Evolutionary conservation across 2,797 vertebrate genomes (phyloP), one percentile per base, ranked within the genome.

Genomic region (Tiaroga cobitis): DNA sequence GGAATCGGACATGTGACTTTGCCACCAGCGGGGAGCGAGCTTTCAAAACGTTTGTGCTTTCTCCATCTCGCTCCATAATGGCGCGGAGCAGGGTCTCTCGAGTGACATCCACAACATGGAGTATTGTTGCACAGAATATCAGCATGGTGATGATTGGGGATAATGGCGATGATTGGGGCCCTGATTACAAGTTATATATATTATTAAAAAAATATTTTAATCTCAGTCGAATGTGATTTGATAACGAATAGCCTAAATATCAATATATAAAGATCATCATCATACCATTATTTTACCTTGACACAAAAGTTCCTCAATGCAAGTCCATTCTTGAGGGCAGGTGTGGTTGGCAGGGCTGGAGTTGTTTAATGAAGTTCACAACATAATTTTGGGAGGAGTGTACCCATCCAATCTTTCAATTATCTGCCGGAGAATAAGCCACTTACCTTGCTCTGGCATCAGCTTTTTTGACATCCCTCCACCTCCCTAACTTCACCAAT

Each of bases 251-350:
- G 29, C 29, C 29, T 29, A 29, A 29, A 29, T 2, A 29, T 29
- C 29, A 18, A 73, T 49, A 4, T 46, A n/a, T 16, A 73, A 46
- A 73, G 4, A 18, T 29, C 10, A 10, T 73, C n/a, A 73, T 73
- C 15, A 19, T 73, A 16, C 8, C 41, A 29, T 41, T 41, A 34
- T 56, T 51, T 24, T 93, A 96, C 95, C 94, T 93, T 95, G 0
- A 51, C 0, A 49, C 95, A 96, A 67, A 86, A 0, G 39, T 87
- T 88, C 87, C 93, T 92, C 6, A 69, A 70, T 81, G 80, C 84
- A 21, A 93, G 21, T 82, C 97, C 97, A 99, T 0, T 90, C 94
- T 0, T 96, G 92, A 0, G 90, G 92, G 90, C 54, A 1, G 92
- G 84, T 46, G 94, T 94, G 61, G 96, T 97, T 0, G 95, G 93